phyloP scores from a whole-genome alignment of 2,888 invertebrate genomes.

The Dendrolimus pini region DNA sequence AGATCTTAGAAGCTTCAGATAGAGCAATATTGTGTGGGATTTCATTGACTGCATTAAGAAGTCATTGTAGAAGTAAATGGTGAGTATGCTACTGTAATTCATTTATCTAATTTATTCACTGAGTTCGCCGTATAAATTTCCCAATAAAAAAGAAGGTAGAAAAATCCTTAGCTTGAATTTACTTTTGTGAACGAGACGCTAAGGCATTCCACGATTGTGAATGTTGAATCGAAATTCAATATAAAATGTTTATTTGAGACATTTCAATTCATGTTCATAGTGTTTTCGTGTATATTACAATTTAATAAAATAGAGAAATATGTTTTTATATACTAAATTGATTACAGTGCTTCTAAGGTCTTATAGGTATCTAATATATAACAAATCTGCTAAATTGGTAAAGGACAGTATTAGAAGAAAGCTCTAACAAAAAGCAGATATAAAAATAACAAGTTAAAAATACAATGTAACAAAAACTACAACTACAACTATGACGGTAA shows the following conservation, averaged over 20 bases:
- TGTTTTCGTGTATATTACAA: neutral
- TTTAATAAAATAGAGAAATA: too few species aligned
- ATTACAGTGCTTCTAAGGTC: too few species aligned
- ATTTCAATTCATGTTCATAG: neutral
- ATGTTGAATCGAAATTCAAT: neutral
- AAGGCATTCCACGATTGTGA: neutral
- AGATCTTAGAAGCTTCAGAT: neutral
- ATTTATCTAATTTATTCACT: neutral
- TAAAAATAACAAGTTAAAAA: too few species aligned
- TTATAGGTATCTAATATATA: too few species aligned
- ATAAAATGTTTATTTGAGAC: neutral
- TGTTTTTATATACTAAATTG: too few species aligned
- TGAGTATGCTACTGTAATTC: neutral
- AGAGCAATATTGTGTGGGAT: neutral
- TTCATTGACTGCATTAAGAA: neutral
- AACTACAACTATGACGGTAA: too few species aligned
- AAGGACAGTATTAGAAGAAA: too few species aligned
- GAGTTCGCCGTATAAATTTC: neutral
- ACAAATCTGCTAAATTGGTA: too few species aligned
- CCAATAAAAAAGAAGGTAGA: neutral
- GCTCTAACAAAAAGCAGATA: too few species aligned
- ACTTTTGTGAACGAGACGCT: neutral
- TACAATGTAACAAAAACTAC: too few species aligned
- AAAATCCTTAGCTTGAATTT: neutral
- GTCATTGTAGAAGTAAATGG: neutral